phyloP scores from a whole-genome alignment of 2,888 invertebrate species.

The Lysandra coridon region DNA sequence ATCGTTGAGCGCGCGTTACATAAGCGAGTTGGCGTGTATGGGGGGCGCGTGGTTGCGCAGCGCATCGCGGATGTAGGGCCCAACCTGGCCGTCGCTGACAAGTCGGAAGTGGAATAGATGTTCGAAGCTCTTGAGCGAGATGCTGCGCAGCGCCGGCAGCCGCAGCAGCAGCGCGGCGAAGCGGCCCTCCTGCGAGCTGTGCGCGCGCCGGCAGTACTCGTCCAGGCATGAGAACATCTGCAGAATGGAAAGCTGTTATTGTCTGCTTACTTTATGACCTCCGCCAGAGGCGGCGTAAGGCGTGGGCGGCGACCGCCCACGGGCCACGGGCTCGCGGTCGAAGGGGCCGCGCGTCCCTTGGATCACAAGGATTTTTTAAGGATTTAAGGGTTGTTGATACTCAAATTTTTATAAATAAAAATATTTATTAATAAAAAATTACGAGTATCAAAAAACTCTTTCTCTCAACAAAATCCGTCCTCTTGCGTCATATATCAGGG shows the following conservation, averaged over 20 bases:
- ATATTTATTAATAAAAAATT: too few species aligned
- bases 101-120: constrained; percentile 97
- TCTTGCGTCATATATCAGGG: too few species aligned
- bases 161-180: constrained; percentile 96
- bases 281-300: too few species aligned
- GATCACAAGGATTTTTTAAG: too few species aligned
- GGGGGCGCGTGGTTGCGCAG: constrained; percentile 83
- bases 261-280: too few species aligned
- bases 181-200: constrained; percentile 95
- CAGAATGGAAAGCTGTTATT: background rate
- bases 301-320: too few species aligned
- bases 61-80: constrained; percentile 91
- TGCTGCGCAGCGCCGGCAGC: constrained; percentile 93
- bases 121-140: constrained; percentile 96
- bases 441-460: too few species aligned
- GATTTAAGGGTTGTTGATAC: too few species aligned
- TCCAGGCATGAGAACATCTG: constrained; percentile 94
- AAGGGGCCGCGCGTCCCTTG: too few species aligned
- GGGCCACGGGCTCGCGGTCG: too few species aligned
- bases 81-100: constrained; percentile 92
- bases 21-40: constrained; percentile 60
- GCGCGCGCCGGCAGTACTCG: constrained; percentile 93
- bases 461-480: too few species aligned
- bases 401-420: too few species aligned
- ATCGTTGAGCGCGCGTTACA: constrained; percentile 42